These are phyloP conservation scores for Alethe diademata DNA, from an alignment of 2,113 vertebrate genomes.

Conservation along the genomic window DNA sequence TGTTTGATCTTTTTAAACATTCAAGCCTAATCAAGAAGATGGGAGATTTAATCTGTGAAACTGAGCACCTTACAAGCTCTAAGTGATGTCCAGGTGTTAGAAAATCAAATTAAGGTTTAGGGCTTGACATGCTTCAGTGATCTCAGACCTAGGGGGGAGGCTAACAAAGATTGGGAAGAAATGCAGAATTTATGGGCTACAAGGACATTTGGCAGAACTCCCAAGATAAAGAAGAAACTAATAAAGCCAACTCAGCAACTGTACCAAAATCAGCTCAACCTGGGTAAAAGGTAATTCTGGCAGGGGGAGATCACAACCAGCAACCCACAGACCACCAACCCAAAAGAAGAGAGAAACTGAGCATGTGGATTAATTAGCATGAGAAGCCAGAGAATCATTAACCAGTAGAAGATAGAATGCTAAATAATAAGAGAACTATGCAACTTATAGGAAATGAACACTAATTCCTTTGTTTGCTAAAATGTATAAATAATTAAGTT, in stretches of 20 bases:
- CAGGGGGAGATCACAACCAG: too few species aligned
- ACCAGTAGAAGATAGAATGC: not conserved
- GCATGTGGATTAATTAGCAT: too few species aligned
- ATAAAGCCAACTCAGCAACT: not conserved
- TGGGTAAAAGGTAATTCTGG: too few species aligned
- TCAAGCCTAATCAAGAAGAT: not conserved
- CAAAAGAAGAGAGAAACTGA: too few species aligned
- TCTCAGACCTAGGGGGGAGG: not conserved
- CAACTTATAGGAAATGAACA: not conserved
- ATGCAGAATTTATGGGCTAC: not conserved
- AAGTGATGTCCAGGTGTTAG: not conserved
- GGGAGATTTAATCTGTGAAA: not conserved
- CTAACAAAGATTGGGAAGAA: not conserved
- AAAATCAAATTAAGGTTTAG: not conserved
- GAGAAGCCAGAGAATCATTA: not conserved
- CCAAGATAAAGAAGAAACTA: not conserved
- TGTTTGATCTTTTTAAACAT: not conserved
- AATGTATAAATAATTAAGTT: not conserved
- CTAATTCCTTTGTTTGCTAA: not conserved
- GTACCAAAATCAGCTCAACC: too few species aligned
- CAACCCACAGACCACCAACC: too few species aligned
- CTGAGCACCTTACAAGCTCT: not conserved
- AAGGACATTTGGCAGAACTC: not conserved
- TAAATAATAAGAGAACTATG: not conserved
- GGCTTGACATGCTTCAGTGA: not conserved